phyloP scores from a whole-genome alignment of 2,113 vertebrate species.

The Labeo catla region DNA sequence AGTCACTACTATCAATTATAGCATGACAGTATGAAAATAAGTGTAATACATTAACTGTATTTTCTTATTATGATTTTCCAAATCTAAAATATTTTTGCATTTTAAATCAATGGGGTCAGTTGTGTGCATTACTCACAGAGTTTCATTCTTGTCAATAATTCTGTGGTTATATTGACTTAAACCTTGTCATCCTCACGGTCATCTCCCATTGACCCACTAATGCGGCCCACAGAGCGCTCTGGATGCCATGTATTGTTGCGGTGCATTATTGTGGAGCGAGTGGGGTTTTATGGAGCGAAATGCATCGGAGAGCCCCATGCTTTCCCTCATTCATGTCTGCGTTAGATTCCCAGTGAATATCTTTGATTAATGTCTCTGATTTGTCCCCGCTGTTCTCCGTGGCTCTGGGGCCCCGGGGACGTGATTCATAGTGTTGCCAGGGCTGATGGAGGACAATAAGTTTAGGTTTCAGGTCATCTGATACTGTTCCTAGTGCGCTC shows the following conservation, averaged over 20 bases:
- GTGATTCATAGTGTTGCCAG: slow-evolving; percentile 58
- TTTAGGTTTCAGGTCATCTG: slow-evolving; percentile 73
- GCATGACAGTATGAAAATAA: background rate
- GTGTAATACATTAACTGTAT: background rate
- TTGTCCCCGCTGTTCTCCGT: slow-evolving; percentile 34
- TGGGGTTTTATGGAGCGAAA: background rate
- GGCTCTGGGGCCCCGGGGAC: slow-evolving; percentile 37
- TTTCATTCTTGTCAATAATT: slow-evolving; percentile 19
- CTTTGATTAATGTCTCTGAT: slow-evolving; percentile 47
- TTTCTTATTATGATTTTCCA: background rate
- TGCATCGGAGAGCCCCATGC: background rate
- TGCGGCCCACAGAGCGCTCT: background rate
- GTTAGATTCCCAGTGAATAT: slow-evolving; percentile 32
- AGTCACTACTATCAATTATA: background rate
- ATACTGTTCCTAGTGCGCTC: slow-evolving; percentile 69
- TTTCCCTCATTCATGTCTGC: slow-evolving; percentile 7
- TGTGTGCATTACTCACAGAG: background rate
- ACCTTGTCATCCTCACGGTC: background rate
- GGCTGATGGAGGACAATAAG: slow-evolving; percentile 69
- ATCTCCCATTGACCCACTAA: slow-evolving; percentile 20
- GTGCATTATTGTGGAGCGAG: background rate
- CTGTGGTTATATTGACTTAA: slow-evolving; percentile 9
- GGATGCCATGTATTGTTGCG: background rate
- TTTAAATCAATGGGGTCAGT: background rate
- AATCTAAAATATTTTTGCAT: background rate